Evolutionary conservation across 2,113 vertebrate species (phyloP).

Genomic region (Ceyx cyanopectus): DNA sequence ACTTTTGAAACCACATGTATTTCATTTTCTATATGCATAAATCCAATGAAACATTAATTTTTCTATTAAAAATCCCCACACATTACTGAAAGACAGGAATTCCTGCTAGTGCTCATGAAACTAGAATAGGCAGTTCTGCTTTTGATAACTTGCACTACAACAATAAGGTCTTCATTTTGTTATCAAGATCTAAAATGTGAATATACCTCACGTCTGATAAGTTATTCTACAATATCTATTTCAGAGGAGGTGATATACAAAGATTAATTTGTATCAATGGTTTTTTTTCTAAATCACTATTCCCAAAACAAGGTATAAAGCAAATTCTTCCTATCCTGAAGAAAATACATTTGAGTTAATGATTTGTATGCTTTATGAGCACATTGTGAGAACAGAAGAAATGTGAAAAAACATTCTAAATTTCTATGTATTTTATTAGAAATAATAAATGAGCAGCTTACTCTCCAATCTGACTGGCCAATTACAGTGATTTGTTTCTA

Average conservation of each 20-base stretch:
- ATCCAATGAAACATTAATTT: slow-evolving; percentile 35
- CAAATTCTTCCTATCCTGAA: neutral
- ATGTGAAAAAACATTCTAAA: neutral
- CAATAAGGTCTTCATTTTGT: neutral
- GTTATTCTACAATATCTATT: neutral
- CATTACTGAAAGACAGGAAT: neutral
- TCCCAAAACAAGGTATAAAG: neutral
- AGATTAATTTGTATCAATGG: neutral
- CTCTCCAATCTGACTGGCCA: neutral
- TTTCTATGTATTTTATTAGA: neutral
- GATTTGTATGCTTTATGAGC: neutral
- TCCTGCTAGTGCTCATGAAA: neutral
- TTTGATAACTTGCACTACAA: neutral
- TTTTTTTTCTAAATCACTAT: neutral
- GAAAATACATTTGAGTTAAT: slow-evolving; percentile 10
- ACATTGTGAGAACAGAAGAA: neutral
- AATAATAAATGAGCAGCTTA: neutral
- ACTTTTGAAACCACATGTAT: slow-evolving; percentile 22
- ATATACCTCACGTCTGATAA: neutral
- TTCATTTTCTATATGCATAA: slow-evolving; percentile 3
- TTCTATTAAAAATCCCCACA: neutral
- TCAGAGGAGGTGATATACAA: neutral
- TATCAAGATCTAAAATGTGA: neutral
- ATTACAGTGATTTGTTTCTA: slow-evolving; percentile 41
- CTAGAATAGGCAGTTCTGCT: neutral